Percentiles rank a stretch among this genome's conserved stretches.
Conservation (phyloP, 2,797 vertebrate genomes). For the Eidolon dupreanum region DNA sequence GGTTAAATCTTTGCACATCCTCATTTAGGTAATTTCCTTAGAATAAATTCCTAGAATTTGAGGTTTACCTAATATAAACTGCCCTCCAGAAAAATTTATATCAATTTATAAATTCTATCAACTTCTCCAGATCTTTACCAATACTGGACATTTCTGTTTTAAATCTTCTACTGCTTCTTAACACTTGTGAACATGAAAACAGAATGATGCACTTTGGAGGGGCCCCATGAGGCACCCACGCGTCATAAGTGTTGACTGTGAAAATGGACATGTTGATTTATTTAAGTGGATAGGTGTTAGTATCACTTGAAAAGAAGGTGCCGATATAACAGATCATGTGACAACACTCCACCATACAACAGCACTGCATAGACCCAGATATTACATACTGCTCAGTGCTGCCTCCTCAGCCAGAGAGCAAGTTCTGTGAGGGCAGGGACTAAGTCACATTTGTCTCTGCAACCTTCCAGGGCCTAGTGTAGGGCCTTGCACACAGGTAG, state of each 20-base stretch:
- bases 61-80: not conserved
- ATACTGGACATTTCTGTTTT: slow-evolving; percentile 37
- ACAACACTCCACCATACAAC: not conserved
- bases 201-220: slow-evolving; percentile 41
- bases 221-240: not conserved
- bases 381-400: not conserved
- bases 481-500: no score
- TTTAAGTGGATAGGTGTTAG: slow-evolving; percentile 52
- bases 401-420: not conserved
- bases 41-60: slow-evolving; percentile 21
- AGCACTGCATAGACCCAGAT: not conserved
- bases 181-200: slow-evolving; percentile 47
- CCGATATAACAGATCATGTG: not conserved
- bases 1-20: not conserved
- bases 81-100: not conserved
- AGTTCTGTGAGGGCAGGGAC: not conserved
- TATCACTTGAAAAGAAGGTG: slow-evolving; percentile 34
- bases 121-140: not conserved
- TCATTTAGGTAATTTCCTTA: slow-evolving; percentile 9
- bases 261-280: slow-evolving; percentile 45
- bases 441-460: not conserved
- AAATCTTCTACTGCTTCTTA: slow-evolving; percentile 45
- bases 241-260: not conserved
- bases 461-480: no score
- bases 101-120: not conserved